Percentiles rank a stretch among this genome's conserved stretches.
phyloP scores from a whole-genome alignment of 1,140 invertebrate species.

The Fopius arisanus region DNA sequence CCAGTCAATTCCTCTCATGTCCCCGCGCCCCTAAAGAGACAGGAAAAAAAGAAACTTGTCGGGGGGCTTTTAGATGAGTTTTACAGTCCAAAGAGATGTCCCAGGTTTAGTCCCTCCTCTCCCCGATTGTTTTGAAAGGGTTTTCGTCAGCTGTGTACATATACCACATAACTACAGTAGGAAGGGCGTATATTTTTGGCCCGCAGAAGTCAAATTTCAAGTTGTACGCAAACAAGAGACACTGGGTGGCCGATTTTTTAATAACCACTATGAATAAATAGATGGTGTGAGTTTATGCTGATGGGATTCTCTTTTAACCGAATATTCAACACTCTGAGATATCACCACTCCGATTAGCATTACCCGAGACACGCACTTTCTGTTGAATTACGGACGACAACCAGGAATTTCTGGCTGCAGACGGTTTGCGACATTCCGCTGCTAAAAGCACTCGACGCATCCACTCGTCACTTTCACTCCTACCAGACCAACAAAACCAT shows the following conservation, averaged over 20 bases:
- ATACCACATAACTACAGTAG: constrained; percentile 23
- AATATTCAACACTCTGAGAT: not conserved
- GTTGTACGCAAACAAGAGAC: constrained; percentile 51
- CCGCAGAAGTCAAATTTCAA: constrained; percentile 55
- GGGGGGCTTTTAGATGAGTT: not conserved
- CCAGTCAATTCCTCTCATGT: constrained; percentile 27
- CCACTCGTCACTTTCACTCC: not conserved
- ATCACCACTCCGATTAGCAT: not conserved
- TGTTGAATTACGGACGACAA: constrained; percentile 15
- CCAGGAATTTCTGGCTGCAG: constrained; percentile 17
- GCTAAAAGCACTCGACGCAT: constrained; percentile 26
- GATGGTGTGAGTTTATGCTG: not conserved
- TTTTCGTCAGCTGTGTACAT: constrained; percentile 57
- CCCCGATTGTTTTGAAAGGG: constrained; percentile 48
- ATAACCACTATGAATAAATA: not conserved
- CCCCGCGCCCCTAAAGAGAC: no score
- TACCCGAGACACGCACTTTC: not conserved
- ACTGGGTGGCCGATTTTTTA: constrained; percentile 35
- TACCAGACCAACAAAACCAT: not conserved
- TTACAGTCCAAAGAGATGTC: not conserved
- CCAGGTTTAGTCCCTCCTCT: not conserved
- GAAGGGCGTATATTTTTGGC: constrained; percentile 53
- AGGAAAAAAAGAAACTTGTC: constrained; percentile 5
- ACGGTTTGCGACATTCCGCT: constrained; percentile 19
- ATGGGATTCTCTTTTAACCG: not conserved